Conservation (phyloP, 2,113 vertebrate species). For the Corythornis vintsioides region DNA sequence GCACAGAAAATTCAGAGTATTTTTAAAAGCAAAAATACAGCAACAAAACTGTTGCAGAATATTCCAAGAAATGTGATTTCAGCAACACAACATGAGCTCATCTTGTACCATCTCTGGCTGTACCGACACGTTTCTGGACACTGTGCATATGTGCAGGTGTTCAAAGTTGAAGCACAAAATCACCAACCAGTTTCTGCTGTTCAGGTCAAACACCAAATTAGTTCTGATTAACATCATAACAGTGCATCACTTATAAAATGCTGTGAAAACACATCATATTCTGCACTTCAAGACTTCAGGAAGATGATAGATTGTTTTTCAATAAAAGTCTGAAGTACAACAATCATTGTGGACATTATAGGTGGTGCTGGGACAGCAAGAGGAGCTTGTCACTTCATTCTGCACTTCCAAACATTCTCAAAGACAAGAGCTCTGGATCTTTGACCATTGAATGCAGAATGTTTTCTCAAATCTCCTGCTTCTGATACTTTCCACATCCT, state of each 20-base stretch:
- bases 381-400: background rate
- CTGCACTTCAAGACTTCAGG: background rate
- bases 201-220: background rate
- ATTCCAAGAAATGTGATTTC: background rate
- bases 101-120: background rate
- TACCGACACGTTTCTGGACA: background rate
- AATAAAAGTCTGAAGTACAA: background rate
- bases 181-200: background rate
- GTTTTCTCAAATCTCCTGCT: accelerated
- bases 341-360: background rate
- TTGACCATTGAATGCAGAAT: background rate
- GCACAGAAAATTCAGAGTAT: background rate
- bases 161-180: background rate
- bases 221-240: background rate
- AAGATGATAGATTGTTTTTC: background rate
- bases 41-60: background rate
- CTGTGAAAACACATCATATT: background rate
- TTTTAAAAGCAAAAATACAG: background rate
- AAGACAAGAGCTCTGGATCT: background rate
- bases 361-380: background rate
- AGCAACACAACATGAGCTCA: background rate
- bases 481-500: background rate
- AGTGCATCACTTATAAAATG: background rate
- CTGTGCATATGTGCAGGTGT: accelerated
- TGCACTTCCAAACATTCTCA: background rate